Base-by-base conservation (phyloP, 2,797 vertebrate species). In the Gila robusta region DNA sequence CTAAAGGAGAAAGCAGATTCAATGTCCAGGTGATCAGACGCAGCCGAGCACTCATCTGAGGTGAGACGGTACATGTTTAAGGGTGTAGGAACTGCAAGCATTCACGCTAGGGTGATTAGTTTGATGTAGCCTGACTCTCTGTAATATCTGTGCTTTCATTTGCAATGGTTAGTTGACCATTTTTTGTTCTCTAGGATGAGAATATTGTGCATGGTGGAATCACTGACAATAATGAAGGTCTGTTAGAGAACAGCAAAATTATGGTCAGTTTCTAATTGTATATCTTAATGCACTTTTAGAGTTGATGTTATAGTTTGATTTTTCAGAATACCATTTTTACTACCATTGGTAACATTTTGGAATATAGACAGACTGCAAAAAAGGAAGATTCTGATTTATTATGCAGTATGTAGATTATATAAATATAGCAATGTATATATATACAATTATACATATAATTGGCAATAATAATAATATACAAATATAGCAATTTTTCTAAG, bases 131-230 rank as follows among this genome's bases (percentile, higher is more conserved):
- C 11, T 10, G 37, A 28, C 73, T 19, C 71, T 64, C 35, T 54
- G 1, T 32, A 39, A 66, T n/a, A 1, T 28, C 23, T 12, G 10
- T 28, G 14, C 21, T 35, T 39, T 37, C 9, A 28, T 74, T 54
- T 66, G 52, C 23, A 82, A 23, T 39, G 19, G n/a, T 56, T 79
- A 19, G 28, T 21, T 32, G n/a, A 26, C 28, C 67, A 11, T 56
- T 37, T 74, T 54, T 47, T 82, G 14, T 56, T 49, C 49, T 76
- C 8, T 76, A 93, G 93, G 89, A 90, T 37, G 59, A 83, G 35
- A 37, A 78, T 41, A 85, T 72, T 5, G 73, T 39, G 14, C 14
- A 19, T 1, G 56, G 9, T 35, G 86, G 87, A 79, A 1, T 86
- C 7, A 88, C 81, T 0, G 72, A 19, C 54, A 91, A 87, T 62